phyloP scores from a whole-genome alignment of 2,797 vertebrate species.

The Triplophysa bombifrons region DNA sequence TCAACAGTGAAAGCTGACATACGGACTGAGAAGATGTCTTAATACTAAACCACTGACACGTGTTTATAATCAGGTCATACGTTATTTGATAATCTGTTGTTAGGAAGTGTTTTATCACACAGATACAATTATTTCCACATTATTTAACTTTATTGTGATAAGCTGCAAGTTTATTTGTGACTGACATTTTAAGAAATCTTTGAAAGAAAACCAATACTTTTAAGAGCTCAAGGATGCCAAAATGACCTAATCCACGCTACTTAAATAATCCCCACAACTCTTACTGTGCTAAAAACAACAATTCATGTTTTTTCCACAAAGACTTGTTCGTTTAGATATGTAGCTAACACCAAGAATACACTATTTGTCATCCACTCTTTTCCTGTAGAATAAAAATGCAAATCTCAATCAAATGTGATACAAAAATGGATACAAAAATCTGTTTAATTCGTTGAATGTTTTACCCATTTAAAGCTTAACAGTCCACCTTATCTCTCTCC shows the following conservation, averaged over 20 bases:
- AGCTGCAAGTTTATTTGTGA: too few species aligned
- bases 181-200: too few species aligned
- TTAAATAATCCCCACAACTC: too few species aligned
- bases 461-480: conserved; percentile 10
- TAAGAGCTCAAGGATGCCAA: too few species aligned
- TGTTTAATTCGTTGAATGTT: background rate
- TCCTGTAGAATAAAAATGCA: too few species aligned
- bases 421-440: background rate
- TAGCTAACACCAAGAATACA: background rate
- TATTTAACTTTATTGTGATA: background rate
- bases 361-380: background rate
- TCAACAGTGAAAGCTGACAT: conserved; percentile 58
- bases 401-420: too few species aligned
- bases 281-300: too few species aligned
- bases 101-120: background rate
- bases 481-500: conserved; percentile 6
- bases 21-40: conserved; percentile 32
- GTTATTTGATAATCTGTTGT: background rate
- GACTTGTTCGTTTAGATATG: too few species aligned
- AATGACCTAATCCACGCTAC: too few species aligned
- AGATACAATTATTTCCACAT: background rate
- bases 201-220: too few species aligned
- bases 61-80: background rate
- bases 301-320: too few species aligned
- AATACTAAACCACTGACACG: background rate